Evolutionary conservation across 2,888 invertebrate genomes (phyloP), one percentile per base, ranked within the genome.

Genomic region (Asteroscopus sphinx): DNA sequence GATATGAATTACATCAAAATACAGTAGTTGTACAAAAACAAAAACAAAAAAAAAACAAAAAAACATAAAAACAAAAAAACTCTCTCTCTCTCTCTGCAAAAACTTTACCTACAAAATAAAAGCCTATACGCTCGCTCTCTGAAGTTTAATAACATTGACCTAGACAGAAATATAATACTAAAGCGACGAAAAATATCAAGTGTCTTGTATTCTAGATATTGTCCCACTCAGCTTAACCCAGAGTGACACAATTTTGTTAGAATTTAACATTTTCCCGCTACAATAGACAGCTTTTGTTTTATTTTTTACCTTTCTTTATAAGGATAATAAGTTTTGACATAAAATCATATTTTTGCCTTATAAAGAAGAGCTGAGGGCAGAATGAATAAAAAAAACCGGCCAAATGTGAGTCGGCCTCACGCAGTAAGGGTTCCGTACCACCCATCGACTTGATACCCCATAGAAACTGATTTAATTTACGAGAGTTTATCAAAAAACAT

Each of bases 241-340:
- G 12, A 21, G 21, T 21, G 12, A 12, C 21, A 21, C 21, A 39
- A 26, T 21, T 26, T 40, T 9, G 3, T 8, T 11, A 28, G 0
- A 21, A n/a, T 39, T 33, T 17, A 30, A 1, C 2, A 35, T 16
- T 15, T 15, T 16, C 8, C 1, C 28, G 8, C 36, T 3, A 36
- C 26, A 45, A 45, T 45, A 15, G 45, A 33, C 33, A 13, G 33
- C 13, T 25, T 35, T 21, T 45, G n/a, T 13, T 33, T 33, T 33
- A 33, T 36, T 36, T 47, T 36, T 36, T 16, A 47, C 15, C 11
- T 26, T 7, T 36, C 11, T 26, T 7, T 36, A 16, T 37, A 37
- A 12, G 26, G 17, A n/a, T 30, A 9, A 36, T 46, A 46, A 46
- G 21, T 46, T 46, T 26, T 12, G 7, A n/a, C 21, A 46, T 11